A percentile compares a stretch with the other conserved stretches of the same genome.
phyloP scores from a whole-genome alignment of 53 echinoderm and acorn worm genomes.

The Holothuria scabra region DNA sequence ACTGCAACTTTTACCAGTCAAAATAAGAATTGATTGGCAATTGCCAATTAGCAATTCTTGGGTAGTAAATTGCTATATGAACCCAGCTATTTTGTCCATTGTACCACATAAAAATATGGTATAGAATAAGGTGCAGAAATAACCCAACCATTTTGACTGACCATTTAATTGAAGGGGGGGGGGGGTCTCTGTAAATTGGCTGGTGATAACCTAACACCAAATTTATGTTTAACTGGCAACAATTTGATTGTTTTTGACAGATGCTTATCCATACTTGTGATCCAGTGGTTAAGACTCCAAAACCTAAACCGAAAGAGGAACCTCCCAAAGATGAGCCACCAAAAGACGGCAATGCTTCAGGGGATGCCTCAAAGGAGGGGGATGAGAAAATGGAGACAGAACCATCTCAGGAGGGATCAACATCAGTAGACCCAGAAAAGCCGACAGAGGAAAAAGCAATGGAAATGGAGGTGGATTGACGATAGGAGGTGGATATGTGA shows the following conservation, averaged over 20 bases:
- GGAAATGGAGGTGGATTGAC: slow-evolving; percentile 35
- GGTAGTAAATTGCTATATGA: no score
- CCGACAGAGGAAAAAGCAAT: neutral
- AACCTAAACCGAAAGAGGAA: slow-evolving; percentile 95
- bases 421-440: no score
- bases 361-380: neutral
- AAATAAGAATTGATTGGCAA: no score
- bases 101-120: no score
- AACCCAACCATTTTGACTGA: neutral
- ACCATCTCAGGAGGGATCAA: slow-evolving; percentile 5
- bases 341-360: slow-evolving; percentile 37
- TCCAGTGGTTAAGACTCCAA: slow-evolving; percentile 82
- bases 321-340: slow-evolving; percentile 77
- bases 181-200: neutral
- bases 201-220: neutral
- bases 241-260: slow-evolving; percentile 45
- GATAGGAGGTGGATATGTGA: no score
- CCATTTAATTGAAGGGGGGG: neutral
- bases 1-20: no score
- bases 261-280: slow-evolving; percentile 71
- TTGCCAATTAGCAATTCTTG: no score
- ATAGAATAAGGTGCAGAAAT: neutral
- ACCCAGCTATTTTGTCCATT: no score
- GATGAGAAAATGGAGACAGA: slow-evolving; percentile 76
- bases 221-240: neutral